A percentile compares a stretch with the other conserved stretches of the same genome.
phyloP scores from a whole-genome alignment of 2,113 vertebrate species.

The Lates calcarifer region DNA sequence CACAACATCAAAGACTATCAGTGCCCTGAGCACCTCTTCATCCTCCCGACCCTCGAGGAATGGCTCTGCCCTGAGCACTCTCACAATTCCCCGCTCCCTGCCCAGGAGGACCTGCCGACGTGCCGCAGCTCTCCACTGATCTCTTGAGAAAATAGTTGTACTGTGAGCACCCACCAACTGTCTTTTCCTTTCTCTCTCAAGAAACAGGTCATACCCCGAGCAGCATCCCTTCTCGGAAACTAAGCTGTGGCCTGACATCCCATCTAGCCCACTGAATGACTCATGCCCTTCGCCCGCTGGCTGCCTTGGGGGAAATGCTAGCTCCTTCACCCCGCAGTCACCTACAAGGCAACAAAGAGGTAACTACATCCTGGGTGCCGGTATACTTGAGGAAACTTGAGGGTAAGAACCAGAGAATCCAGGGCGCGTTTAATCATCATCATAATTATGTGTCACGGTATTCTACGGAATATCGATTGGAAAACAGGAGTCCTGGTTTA shows the following conservation, averaged over 20 bases:
- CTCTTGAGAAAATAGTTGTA: constrained; percentile 32
- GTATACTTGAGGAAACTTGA: constrained; percentile 10
- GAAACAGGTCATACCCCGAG: constrained; percentile 36
- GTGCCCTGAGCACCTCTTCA: constrained; percentile 54
- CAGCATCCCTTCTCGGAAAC: constrained; percentile 52
- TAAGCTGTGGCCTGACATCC: constrained; percentile 62
- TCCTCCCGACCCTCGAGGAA: constrained; percentile 33
- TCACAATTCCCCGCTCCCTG: neutral
- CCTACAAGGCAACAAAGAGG: constrained; percentile 48
- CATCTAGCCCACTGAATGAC: constrained; percentile 66
- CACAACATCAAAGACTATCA: constrained; percentile 46
- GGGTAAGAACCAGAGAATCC: neutral
- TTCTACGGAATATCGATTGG: neutral
- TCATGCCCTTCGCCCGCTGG: constrained; percentile 56
- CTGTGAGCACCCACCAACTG: constrained; percentile 5
- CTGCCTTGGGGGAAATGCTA: constrained; percentile 59
- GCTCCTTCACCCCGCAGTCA: constrained; percentile 59
- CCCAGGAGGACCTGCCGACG: constrained; percentile 2
- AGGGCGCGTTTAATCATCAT: neutral
- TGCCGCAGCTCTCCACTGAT: constrained; percentile 10
- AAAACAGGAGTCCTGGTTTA: neutral
- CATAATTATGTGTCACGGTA: neutral
- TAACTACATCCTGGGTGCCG: constrained; percentile 58
- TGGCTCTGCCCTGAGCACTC: constrained; percentile 27
- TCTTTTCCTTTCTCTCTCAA: constrained; percentile 18